Evolutionary conservation across 2,888 invertebrate genomes (phyloP), one percentile per base, ranked within the genome.

Genomic region (Troides helena): DNA sequence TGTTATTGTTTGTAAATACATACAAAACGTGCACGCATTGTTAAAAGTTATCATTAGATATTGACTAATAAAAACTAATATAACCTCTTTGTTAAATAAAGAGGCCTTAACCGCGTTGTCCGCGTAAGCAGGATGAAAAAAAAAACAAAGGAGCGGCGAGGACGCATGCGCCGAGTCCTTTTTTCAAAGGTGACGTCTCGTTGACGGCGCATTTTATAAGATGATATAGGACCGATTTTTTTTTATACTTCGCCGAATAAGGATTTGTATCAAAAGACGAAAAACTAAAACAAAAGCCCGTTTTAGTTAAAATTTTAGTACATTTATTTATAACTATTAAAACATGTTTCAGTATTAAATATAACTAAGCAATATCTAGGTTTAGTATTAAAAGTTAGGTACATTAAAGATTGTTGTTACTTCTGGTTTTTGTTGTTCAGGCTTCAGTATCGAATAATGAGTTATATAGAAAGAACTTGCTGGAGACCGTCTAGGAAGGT

Each of bases 131-230:
- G 50, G 0, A 50, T 53, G 46, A 74, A 71, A 74, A 72, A 72
- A 72, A 70, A 74, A 72, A 72, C 63, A 71, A 71, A 67, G 68
- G 63, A 30, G 43, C 65, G 63, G 14, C 25, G 25, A 58, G 63
- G 67, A 71, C 75, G 76, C 74, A 77, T 74, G 76, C 77, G 77
- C 74, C 64, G 69, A 66, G 56, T 70, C 62, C 74, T 74, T 74
- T 72, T 75, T 73, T 68, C 61, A 67, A 57, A 65, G 69, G 71
- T 72, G 73, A 70, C 70, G 71, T 72, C 62, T 56, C 67, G 71
- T 61, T 76, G 76, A 74, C 75, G 71, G 73, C 14, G 71, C 71
- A 62, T 70, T 76, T 73, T 71, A 74, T 73, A 67, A 74, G 66
- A 69, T 72, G 74, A 74, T 71, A 70, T 67, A 71, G 70, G 71